These are phyloP conservation scores for Gadus macrocephalus DNA, from an alignment of 2,113 vertebrate genomes.

Conservation along the genomic window DNA sequence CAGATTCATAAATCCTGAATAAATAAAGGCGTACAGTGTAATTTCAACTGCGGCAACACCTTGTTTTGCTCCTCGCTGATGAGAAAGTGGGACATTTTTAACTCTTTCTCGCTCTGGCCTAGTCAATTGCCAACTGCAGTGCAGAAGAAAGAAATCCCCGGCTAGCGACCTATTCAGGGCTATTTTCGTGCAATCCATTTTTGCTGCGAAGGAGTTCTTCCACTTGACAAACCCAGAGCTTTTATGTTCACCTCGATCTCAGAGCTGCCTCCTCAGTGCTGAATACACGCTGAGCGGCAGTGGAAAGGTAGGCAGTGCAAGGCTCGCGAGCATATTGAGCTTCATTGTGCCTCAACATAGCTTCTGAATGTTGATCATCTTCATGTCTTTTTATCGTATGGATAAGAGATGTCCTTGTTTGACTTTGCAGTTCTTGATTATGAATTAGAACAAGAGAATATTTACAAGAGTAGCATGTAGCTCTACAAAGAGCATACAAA, in stretches of 20 bases:
- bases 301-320: slow-evolving; percentile 3
- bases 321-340: slow-evolving; percentile 26
- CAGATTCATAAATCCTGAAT: slow-evolving; percentile 4
- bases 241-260: slow-evolving; percentile 29
- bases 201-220: slow-evolving; percentile 18
- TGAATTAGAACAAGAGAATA: slow-evolving; percentile 1
- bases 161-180: not conserved
- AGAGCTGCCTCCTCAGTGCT: slow-evolving; percentile 15
- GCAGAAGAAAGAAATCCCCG: slow-evolving; percentile 18
- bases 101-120: too few relatives aligned
- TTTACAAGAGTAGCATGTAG: not conserved
- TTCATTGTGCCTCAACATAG: slow-evolving; percentile 26
- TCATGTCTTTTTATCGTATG: slow-evolving; percentile 11
- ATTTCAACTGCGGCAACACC: slow-evolving; percentile 17
- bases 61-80: slow-evolving; percentile 18
- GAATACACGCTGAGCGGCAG: slow-evolving; percentile 1
- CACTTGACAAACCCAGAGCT: slow-evolving; percentile 10
- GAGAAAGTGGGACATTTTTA: not conserved
- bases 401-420: slow-evolving; percentile 1
- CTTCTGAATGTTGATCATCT: slow-evolving; percentile 14
- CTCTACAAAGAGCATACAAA: not conserved
- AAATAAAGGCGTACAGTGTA: slow-evolving; percentile 5
- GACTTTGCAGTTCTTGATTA: slow-evolving; percentile 2
- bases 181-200: not conserved
- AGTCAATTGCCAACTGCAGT: too few relatives aligned